phyloP scores from a whole-genome alignment of 2,797 vertebrate species.

The Danio albolineatus region DNA sequence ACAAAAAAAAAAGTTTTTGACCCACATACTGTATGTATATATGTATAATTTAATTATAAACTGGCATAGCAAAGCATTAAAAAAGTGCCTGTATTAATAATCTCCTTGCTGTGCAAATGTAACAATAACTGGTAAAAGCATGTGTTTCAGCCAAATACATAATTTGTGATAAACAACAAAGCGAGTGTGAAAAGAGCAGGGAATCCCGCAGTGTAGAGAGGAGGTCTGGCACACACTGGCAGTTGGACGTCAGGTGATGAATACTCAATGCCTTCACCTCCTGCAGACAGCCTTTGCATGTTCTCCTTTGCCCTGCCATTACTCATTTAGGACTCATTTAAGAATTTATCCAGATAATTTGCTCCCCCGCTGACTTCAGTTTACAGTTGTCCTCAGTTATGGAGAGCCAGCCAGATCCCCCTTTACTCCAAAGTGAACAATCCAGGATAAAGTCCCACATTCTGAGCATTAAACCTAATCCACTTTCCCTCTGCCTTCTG shows the following conservation, averaged over 20 bases:
- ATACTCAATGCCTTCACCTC: conserved; percentile 17
- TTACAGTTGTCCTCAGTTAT: conserved; percentile 49
- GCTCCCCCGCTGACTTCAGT: conserved; percentile 44
- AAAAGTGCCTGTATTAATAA: neutral
- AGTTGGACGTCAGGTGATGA: neutral
- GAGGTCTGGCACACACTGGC: conserved; percentile 10
- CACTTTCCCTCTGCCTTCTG: conserved; percentile 62
- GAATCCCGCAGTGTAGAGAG: neutral
- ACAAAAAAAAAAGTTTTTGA: neutral
- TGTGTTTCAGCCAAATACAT: neutral
- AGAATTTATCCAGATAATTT: conserved; percentile 41
- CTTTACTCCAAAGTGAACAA: conserved; percentile 32
- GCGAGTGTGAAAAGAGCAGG: neutral
- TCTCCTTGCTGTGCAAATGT: neutral
- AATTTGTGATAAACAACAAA: neutral
- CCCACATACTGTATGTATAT: no score
- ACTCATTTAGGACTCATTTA: conserved; percentile 34
- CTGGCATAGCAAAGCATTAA: neutral
- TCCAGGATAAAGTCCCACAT: conserved; percentile 35
- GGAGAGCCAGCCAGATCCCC: conserved; percentile 45
- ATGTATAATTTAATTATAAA: neutral
- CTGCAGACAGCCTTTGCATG: conserved; percentile 32
- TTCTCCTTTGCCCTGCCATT: conserved; percentile 39
- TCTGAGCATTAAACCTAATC: conserved; percentile 69
- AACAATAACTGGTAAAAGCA: neutral